A percentile compares a stretch with the other conserved stretches of the same genome.
Conservation (phyloP, 2,113 vertebrate genomes). For the Tragelaphus buxtoni region DNA sequence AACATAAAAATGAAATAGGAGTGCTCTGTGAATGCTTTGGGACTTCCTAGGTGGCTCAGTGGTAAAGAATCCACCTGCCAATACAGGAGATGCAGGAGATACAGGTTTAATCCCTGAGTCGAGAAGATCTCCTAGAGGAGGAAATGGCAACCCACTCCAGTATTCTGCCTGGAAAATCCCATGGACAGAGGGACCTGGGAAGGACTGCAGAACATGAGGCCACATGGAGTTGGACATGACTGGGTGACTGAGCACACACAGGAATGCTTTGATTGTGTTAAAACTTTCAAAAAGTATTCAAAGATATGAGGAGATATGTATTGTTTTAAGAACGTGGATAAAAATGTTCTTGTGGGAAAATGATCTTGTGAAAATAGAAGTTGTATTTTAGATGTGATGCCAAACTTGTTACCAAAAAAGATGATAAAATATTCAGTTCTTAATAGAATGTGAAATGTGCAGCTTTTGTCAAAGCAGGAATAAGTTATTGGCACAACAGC, state of each 20-base stretch:
- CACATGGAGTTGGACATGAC: neutral
- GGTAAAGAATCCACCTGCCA: neutral
- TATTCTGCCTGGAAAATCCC: neutral
- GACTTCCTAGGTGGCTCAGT: neutral
- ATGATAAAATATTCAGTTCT: neutral
- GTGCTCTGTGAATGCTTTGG: neutral
- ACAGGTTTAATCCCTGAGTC: neutral
- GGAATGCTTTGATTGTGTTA: neutral
- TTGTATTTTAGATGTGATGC: neutral
- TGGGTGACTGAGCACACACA: neutral
- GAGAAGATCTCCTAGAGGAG: neutral
- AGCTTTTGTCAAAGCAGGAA: neutral
- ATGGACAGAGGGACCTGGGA: neutral
- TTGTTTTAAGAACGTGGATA: neutral
- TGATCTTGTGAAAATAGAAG: neutral
- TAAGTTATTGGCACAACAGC: neutral
- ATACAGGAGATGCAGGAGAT: neutral
- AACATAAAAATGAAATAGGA: neutral
- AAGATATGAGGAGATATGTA: neutral
- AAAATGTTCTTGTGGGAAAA: neutral
- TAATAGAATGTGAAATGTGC: neutral
- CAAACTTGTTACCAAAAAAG: neutral
- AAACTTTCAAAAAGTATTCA: slow-evolving; percentile 29
- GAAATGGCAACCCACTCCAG: neutral
- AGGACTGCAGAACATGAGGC: neutral